Base-by-base conservation (phyloP, 2,113 vertebrate species). In the Phyllostomus hastatus region DNA sequence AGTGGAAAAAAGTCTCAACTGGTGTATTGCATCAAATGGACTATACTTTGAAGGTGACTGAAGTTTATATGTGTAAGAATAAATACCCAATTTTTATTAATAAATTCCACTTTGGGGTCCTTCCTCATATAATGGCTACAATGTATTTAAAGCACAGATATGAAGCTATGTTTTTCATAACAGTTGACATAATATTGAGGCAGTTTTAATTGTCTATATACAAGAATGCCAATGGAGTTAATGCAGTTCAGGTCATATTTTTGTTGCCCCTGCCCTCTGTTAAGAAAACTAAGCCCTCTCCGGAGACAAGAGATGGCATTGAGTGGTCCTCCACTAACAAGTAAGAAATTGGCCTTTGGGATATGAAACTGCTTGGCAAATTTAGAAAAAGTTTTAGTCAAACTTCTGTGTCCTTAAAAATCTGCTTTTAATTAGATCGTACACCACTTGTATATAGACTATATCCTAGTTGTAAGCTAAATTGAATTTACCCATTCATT, bases 401-500 rank as follows among this genome's bases (percentile, higher is more conserved):
- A 64, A 72, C 5, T 35, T 87, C 38, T 6, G 31, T n/a, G 41
- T 9, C 52, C 26, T 94, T 70, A 35, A 81, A 15, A 92, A 24
- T 57, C 31, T 72, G 31, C 4, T 70, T 94, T 96, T 92, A 90
- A 80, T 94, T 66, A 94, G 43, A 70, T 66, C 4, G 17, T 69
- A 75, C 12, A 84, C 31, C 12, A 75, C 24, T 69, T 95, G 17
- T 90, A 59, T 85, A 64, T 86, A 78, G 61, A 89, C 78, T 90
- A 92, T 50, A 90, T 86, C 52, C 22, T 46, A 88, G 78, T 57
- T 38, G 38, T 81, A 67, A 46, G 20, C 79, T 82, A 87, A 84
- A 70, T 50, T 91, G 35, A 95, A 90, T 16, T 95, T 86, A 81
- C 26, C 38, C 48, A 84, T 28, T 94, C 52, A 86, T 87, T 85